These are phyloP conservation scores for Vireo griseus DNA, from an alignment of 2,797 vertebrate genomes.

Conservation along the genomic window DNA sequence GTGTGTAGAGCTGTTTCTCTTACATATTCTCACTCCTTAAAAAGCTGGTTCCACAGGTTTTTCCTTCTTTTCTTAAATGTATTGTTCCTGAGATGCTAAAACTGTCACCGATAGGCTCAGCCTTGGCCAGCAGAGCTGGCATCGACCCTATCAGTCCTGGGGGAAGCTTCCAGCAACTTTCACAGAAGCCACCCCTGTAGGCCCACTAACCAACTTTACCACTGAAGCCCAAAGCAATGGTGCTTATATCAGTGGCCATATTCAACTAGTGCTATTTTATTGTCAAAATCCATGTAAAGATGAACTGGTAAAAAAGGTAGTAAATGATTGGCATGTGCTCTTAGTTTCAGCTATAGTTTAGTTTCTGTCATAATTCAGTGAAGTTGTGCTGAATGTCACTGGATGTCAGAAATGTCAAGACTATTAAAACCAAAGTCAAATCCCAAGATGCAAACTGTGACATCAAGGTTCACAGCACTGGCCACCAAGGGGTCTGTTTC, in stretches of 20 bases:
- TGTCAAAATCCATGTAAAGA: background rate
- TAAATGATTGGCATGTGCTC: background rate
- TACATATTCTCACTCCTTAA: background rate
- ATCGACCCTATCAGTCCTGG: fast-evolving
- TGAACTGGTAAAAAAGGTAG: background rate
- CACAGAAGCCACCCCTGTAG: background rate
- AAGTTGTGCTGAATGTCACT: background rate
- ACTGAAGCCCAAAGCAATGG: background rate
- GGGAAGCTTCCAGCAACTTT: background rate
- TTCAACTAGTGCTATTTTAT: background rate
- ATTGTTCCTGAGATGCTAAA: background rate
- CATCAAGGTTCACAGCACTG: background rate
- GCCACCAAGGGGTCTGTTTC: background rate
- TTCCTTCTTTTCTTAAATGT: background rate
- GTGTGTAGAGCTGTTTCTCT: background rate
- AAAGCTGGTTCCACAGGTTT: background rate
- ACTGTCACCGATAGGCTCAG: background rate
- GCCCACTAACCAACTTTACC: too few species aligned
- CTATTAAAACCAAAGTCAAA: background rate
- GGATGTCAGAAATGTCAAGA: background rate
- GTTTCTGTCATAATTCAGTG: background rate
- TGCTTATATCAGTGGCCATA: background rate
- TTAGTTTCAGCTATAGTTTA: background rate
- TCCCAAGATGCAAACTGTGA: background rate
- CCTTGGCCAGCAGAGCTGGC: background rate